Base-by-base conservation (phyloP, 2,888 invertebrate species). In the Caenorhabditis sp. region DNA sequence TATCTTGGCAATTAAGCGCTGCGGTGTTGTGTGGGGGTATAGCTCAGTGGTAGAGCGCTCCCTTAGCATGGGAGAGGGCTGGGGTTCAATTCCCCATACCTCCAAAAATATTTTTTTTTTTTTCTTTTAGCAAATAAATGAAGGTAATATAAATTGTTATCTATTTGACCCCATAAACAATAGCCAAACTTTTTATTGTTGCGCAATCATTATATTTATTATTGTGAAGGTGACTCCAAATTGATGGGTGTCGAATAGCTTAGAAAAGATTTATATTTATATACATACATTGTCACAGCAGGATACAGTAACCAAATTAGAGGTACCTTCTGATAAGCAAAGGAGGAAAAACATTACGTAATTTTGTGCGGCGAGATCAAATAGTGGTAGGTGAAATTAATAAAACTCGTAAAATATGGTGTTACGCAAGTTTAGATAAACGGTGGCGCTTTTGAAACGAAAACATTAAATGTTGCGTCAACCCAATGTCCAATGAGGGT, bases 41-140 rank as follows among this genome's bases (percentile, higher is more conserved):
- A 82, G 82, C 80, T 82, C 82, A 82, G 82, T 77, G 82, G 82
- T 82, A 82, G 82, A 82, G 82, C 82, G 82, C 82, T 82, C 82
- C 78, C 82, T 82, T 82, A 81, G 82, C 82, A 82, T 81, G 82
- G 76, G 80, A 82, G 82, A 82, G 77, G 80, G 72, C 81, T 80
- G 80, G 80, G 80, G 78, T 80, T 80, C 80, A 77, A 80, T 81
- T 81, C 81, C 81, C 78, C 71, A 80, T 80, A 80, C 75, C 78
- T 80, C 78, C 80, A 80, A 4, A 20, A 21, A 53, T 23, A 1
- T 53, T 53, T 53, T 50, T 17, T 50, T 17, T 20, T 50, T 5
- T 82, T 81, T 82, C 81, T 76, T 81, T 82, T 82, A 81, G 82
- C 82, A 82, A 79, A 81, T 73, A 77, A 82, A 79, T 81, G 76